phyloP scores from a whole-genome alignment of 2,113 vertebrate species.

The Hyperopisus bebe region DNA sequence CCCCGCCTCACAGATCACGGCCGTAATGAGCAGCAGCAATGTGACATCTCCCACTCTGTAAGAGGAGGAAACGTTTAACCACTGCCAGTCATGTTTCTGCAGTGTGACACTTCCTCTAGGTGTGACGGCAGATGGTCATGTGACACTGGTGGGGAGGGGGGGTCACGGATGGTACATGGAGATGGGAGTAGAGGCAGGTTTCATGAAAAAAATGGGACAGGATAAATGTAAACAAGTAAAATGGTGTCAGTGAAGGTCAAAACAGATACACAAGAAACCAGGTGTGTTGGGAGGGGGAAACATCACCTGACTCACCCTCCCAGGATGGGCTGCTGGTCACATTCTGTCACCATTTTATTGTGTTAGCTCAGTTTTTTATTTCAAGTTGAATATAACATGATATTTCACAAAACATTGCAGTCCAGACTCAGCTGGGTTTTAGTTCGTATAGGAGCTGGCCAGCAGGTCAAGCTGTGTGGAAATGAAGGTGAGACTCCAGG shows the following conservation, averaged over 20 bases:
- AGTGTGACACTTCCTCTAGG: neutral
- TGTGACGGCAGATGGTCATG: neutral
- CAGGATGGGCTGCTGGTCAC: neutral
- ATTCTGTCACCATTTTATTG: neutral
- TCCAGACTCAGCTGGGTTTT: neutral
- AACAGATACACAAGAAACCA: no score
- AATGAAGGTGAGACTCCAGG: neutral
- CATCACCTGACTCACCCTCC: neutral
- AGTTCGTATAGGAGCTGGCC: neutral
- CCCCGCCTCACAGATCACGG: neutral
- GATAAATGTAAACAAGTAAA: neutral
- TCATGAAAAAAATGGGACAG: neutral
- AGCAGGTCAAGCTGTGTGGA: neutral
- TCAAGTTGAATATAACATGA: neutral
- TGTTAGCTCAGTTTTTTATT: neutral
- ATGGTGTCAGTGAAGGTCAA: no score
- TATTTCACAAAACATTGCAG: neutral
- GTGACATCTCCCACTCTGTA: neutral
- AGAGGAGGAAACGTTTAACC: neutral
- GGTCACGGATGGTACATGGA: neutral
- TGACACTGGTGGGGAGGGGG: neutral
- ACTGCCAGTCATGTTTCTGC: neutral
- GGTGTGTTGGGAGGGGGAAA: neutral
- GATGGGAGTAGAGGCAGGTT: neutral
- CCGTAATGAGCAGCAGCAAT: neutral